Evolutionary conservation across 2,888 invertebrate species (phyloP), one percentile per base, ranked within the genome.

Genomic region (Chaetoderma sp.): DNA sequence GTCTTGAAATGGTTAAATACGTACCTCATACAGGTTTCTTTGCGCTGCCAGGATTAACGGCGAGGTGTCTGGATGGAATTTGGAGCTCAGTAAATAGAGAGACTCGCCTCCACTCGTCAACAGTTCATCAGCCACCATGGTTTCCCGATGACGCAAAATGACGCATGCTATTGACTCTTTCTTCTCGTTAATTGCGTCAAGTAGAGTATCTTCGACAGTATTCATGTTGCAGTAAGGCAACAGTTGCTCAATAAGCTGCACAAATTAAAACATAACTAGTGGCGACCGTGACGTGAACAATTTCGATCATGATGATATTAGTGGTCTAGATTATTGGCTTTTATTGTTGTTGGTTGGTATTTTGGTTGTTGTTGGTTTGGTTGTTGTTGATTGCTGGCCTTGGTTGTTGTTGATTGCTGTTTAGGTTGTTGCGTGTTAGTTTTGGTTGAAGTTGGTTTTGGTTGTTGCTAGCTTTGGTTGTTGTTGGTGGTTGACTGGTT

Each of bases 31-130:
- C 30, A 66, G 72, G 47, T 75, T 75, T 27, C 64, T 56, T 57
- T 74, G 70, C 4, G 75, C 65, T 1, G 75, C 75, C 30, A 75
- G 52, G n/a, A 74, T 71, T 21, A 75, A 60, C 6, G 75, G 73
- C 8, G 75, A 71, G 23, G 73, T 67, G 25, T 75, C 73, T 8
- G 73, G 63, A 25, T 73, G 33, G 55, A 74, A 68, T 42, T 73
- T 64, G 23, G 71, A 64, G 58, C 23, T 49, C 4, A 49, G 8
- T 16, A 49, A 21, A 49, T 27, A 25, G 1, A 27, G 21, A 2
- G 49, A 25, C 49, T 49, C 49, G 2, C 49, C 49, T 18, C 49
- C 49, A 2, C 49, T 27, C 6, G 21, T 21, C 16, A 49, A 49
- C 23, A 25, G 23, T 6, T 21, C 23, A 4, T 21, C 21, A 13